Base-by-base conservation (phyloP, 2,888 invertebrate species). In the Eupithecia tripunctaria region DNA sequence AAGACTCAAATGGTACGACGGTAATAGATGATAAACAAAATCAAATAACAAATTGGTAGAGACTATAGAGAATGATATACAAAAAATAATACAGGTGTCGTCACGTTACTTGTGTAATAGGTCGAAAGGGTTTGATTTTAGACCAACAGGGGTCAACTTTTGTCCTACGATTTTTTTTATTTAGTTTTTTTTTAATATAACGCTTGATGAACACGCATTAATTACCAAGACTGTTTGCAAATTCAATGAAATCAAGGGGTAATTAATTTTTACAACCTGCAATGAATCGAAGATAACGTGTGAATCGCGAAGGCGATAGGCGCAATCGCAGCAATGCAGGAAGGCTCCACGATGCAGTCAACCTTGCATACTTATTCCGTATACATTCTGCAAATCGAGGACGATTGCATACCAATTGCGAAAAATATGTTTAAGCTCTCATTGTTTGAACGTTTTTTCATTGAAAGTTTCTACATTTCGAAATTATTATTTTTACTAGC, bases 321-420 rank as follows among this genome's bases (percentile, higher is more conserved):
- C n/a, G 29, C 51, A 68, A 59, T 25, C n/a, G 29, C 51, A 68
- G 63, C 32, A 10, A 36, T 85, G 80, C 85, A 88, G 89, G 88
- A 88, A 89, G 88, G 83, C 81, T 78, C 78, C 74, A 80, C 84
- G 80, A 85, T 84, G 88, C 83, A 83, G 86, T 82, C 88, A 85
- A 85, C 89, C 88, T 89, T 88, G 85, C 79, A 66, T 68, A 72
- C 65, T 68, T 73, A 71, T 76, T 76, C 77, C 73, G 76, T 81
- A 79, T 79, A 81, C 82, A 86, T 84, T 85, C 83, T 81, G 76
- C 77, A 77, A 80, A 79, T 76, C 81, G 82, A 84, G 82, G 82
- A 83, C 81, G 79, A 81, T 80, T 70, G 38, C 75, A 71, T 74
- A 63, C 69, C 56, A 25, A 72, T 70, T 72, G 73, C 67, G 70